A percentile compares a stretch with the other conserved stretches of the same genome.
phyloP scores from a whole-genome alignment of 2,888 invertebrate species.

The Xestobium rufovillosum region DNA sequence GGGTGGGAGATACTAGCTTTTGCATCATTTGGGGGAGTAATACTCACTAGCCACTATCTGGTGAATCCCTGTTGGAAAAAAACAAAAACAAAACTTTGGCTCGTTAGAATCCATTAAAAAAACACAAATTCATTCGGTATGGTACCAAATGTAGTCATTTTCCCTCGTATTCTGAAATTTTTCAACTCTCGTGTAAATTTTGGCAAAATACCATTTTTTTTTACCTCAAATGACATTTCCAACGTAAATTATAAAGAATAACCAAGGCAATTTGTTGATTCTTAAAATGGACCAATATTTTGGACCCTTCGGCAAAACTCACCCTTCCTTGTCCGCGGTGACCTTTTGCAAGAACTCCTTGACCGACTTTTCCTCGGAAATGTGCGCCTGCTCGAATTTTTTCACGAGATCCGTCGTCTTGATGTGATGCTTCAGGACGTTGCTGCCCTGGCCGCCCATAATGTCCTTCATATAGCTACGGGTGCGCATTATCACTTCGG shows the following conservation, averaged over 20 bases:
- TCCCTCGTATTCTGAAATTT: too few relatives aligned
- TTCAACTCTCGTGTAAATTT: too few relatives aligned
- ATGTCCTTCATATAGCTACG: conserved; percentile 91
- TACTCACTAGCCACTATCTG: conserved; percentile 19
- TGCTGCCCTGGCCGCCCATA: conserved; percentile 80
- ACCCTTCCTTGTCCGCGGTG: conserved; percentile 92
- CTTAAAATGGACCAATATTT: too few relatives aligned
- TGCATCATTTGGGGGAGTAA: conserved; percentile 13
- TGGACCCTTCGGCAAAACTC: too few relatives aligned
- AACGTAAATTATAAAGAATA: too few relatives aligned
- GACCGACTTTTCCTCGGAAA: conserved; percentile 69
- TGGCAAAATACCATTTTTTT: too few relatives aligned
- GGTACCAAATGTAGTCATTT: too few relatives aligned
- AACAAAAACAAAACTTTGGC: too few relatives aligned
- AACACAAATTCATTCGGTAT: too few relatives aligned
- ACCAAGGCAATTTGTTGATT: too few relatives aligned
- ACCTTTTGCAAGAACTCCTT: conserved; percentile 85
- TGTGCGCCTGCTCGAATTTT: conserved; percentile 66
- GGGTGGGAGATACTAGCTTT: background rate
- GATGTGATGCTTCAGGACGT: conserved; percentile 80
- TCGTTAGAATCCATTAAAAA: too few relatives aligned
- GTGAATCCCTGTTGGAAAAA: conserved; percentile 12
- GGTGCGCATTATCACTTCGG: conserved; percentile 94
- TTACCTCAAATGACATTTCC: too few relatives aligned
- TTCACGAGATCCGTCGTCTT: conserved; percentile 80